Conservation (phyloP, 2,888 invertebrate species). For the Drosophila heteroneura region DNA sequence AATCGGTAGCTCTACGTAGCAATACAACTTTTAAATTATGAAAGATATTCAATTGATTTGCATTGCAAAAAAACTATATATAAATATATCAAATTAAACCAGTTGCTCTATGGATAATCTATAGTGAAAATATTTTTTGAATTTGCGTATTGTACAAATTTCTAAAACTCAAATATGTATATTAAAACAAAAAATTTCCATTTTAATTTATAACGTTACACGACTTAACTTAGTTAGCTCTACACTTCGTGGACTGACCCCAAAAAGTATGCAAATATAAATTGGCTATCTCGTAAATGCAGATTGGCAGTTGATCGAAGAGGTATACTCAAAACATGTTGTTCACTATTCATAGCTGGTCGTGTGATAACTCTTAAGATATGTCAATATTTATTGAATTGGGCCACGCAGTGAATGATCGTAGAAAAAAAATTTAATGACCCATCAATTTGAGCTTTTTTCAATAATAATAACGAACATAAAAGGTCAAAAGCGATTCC, state of each 20-base stretch:
- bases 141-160: neutral
- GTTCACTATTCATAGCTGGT: neutral
- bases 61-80: neutral
- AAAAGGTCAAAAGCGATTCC: slow-evolving; percentile 59
- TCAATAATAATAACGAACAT: slow-evolving; percentile 35
- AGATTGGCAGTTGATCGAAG: neutral
- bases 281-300: neutral
- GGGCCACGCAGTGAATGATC: slow-evolving; percentile 8
- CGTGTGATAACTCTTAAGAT: neutral
- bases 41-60: neutral
- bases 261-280: slow-evolving; percentile 16
- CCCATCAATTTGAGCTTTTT: slow-evolving; percentile 46
- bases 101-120: neutral
- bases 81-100: neutral
- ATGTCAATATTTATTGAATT: neutral
- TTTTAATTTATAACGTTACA: neutral
- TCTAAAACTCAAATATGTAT: neutral
- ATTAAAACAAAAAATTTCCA: neutral
- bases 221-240: neutral
- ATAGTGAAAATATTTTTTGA: neutral
- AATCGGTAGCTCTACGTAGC: neutral
- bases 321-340: neutral
- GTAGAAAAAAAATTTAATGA: slow-evolving; percentile 18
- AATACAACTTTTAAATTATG: neutral
- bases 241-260: neutral